Evolutionary conservation across 2,113 vertebrate species (phyloP).

Genomic region (Cyphotilapia sp.): DNA sequence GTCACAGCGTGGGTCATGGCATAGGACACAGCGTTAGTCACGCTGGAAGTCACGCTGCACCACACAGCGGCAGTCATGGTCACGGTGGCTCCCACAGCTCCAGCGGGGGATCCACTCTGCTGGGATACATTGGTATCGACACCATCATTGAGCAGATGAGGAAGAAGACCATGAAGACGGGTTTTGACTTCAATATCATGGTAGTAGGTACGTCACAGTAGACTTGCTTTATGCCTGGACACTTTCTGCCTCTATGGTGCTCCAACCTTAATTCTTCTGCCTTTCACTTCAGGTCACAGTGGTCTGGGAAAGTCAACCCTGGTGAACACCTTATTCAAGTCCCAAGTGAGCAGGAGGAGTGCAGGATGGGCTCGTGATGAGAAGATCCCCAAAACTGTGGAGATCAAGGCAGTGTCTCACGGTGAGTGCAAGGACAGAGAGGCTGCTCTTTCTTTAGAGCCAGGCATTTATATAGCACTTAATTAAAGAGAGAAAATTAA

Average conservation of each 20-base stretch:
- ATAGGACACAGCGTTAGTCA: background rate
- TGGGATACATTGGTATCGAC: constrained; percentile 95
- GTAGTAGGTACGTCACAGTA: constrained; percentile 80
- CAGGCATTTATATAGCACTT: background rate
- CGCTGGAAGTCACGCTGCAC: background rate
- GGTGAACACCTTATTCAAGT: constrained; percentile 95
- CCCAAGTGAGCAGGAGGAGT: constrained; percentile 91
- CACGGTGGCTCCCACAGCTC: constrained; percentile 28
- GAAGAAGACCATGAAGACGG: constrained; percentile 97
- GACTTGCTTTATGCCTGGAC: background rate
- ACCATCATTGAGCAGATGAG: constrained; percentile 98
- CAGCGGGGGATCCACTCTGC: constrained; percentile 69
- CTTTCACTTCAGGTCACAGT: constrained; percentile 77
- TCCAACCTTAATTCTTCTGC: background rate
- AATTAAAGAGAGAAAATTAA: background rate
- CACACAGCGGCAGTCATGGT: constrained; percentile 22
- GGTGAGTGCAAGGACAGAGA: constrained; percentile 70
- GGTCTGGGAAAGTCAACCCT: constrained; percentile 92
- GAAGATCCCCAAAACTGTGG: constrained; percentile 93
- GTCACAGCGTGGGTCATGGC: background rate
- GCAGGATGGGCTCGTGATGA: constrained; percentile 89
- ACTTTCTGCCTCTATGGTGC: background rate
- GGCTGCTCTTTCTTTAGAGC: background rate
- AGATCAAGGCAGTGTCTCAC: constrained; percentile 91
- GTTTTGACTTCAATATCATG: constrained; percentile 99